Percentiles rank a stretch among this genome's conserved stretches.
phyloP scores from a whole-genome alignment of 1,140 invertebrate species.

The Drosophila nasuta region DNA sequence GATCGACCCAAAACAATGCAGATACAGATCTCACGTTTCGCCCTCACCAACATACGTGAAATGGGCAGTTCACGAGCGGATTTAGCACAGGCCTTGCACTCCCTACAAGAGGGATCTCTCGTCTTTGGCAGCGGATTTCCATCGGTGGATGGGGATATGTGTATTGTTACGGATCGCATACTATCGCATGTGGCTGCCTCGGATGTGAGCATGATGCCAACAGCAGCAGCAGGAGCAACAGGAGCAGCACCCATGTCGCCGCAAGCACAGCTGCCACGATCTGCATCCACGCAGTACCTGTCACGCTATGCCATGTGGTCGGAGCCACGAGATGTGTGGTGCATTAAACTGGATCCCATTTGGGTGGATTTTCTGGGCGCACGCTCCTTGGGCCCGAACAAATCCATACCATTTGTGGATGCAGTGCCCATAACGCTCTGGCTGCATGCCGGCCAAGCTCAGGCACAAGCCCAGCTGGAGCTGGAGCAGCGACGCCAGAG shows the following conservation, averaged over 20 bases:
- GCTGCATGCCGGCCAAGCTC: constrained; percentile 85
- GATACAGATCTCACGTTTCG: constrained; percentile 91
- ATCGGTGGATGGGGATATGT: constrained; percentile 87
- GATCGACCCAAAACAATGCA: constrained; percentile 92
- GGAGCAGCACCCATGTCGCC: constrained; percentile 44
- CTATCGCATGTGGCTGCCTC: constrained; percentile 88
- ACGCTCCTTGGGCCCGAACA: constrained; percentile 89
- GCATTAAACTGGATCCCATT: constrained; percentile 93
- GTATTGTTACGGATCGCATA: constrained; percentile 91
- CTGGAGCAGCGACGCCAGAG: constrained; percentile 41
- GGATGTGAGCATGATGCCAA: constrained; percentile 69
- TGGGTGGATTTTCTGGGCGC: constrained; percentile 96
- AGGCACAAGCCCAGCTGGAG: constrained; percentile 61
- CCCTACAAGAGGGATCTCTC: constrained; percentile 90
- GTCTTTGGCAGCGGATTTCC: constrained; percentile 92
- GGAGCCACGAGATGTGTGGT: constrained; percentile 94
- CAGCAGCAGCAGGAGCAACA: too few species aligned
- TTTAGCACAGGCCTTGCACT: constrained; percentile 90
- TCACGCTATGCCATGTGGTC: constrained; percentile 91
- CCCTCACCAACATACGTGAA: constrained; percentile 91
- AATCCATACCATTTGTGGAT: constrained; percentile 94
- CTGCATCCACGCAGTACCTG: constrained; percentile 74
- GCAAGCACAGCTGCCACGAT: constrained; percentile 59
- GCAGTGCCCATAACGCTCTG: constrained; percentile 95
- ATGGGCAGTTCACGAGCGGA: constrained; percentile 90